phyloP scores from a whole-genome alignment of 2,797 vertebrate genomes.

The Scolopax rusticola region DNA sequence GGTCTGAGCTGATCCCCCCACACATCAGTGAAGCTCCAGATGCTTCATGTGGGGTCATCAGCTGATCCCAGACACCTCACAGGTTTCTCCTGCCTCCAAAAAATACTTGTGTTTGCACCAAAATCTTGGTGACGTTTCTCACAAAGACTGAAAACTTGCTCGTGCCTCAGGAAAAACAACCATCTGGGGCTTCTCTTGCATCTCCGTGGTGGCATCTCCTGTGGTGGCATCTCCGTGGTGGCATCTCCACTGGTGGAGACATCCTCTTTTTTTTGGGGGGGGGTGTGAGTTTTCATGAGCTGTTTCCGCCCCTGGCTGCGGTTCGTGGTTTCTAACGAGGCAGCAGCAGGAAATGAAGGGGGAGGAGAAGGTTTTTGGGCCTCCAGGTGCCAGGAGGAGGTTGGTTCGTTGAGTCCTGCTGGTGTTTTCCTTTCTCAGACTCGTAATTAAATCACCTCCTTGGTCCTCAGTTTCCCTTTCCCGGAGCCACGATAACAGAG shows the following conservation, averaged over 20 bases:
- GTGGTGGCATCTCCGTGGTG: too few relatives aligned
- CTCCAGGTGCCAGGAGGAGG: neutral
- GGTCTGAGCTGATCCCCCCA: neutral
- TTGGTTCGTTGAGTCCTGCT: accelerated
- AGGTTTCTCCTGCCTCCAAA: neutral
- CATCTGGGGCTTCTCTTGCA: neutral
- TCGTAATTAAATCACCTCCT: neutral
- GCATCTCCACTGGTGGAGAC: neutral
- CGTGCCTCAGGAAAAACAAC: accelerated
- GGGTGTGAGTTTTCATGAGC: neutral
- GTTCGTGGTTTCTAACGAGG: neutral
- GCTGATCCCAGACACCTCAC: neutral
- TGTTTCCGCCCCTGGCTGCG: accelerated
- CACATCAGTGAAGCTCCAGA: neutral
- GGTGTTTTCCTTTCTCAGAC: neutral
- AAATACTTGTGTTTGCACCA: too few relatives aligned
- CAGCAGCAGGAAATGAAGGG: neutral
- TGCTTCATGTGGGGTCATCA: neutral
- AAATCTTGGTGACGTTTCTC: neutral
- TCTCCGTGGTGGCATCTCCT: too few relatives aligned
- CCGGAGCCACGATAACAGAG: accelerated
- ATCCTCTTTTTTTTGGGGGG: neutral
- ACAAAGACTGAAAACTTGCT: neutral
- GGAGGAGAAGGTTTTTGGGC: neutral
- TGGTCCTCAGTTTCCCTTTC: neutral